Evolutionary conservation across 2,113 vertebrate species (phyloP).

Genomic region (Hippolais icterina): DNA sequence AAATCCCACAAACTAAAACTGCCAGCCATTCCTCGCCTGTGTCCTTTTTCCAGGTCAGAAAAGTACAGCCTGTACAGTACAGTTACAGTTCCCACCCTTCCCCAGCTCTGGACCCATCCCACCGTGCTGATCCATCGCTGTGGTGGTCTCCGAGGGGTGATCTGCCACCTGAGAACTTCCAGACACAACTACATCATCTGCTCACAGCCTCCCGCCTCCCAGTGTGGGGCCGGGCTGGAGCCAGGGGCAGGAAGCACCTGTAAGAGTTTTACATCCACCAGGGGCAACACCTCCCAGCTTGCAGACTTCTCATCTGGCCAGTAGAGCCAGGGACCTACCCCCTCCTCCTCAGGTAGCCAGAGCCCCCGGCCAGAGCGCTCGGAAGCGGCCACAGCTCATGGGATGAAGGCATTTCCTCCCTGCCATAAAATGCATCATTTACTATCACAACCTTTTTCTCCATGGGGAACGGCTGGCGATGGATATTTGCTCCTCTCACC

Average conservation of each 20-base stretch:
- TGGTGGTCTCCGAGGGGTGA: background rate
- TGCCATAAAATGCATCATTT: slow-evolving; percentile 38
- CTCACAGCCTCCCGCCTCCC: background rate
- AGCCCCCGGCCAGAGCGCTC: background rate
- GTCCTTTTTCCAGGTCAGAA: background rate
- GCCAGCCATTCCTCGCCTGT: background rate
- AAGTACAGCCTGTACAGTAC: background rate
- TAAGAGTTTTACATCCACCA: slow-evolving; percentile 22
- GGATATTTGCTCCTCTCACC: background rate
- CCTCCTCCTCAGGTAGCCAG: slow-evolving; percentile 22
- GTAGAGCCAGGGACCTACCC: background rate
- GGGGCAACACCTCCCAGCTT: slow-evolving; percentile 26
- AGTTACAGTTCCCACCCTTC: background rate
- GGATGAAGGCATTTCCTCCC: slow-evolving; percentile 45
- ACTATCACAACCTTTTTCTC: background rate
- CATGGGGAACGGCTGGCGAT: background rate
- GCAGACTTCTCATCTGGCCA: slow-evolving; percentile 9
- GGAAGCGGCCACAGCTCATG: background rate
- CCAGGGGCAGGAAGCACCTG: slow-evolving; percentile 38
- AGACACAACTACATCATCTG: slow-evolving; percentile 31
- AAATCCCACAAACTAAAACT: background rate
- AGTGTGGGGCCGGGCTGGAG: background rate
- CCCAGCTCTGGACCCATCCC: background rate
- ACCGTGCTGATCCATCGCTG: background rate
- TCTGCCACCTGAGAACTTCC: slow-evolving; percentile 50